These are phyloP conservation scores for Apamea monoglypha DNA, from an alignment of 2,888 invertebrate genomes.

Conservation along the genomic window DNA sequence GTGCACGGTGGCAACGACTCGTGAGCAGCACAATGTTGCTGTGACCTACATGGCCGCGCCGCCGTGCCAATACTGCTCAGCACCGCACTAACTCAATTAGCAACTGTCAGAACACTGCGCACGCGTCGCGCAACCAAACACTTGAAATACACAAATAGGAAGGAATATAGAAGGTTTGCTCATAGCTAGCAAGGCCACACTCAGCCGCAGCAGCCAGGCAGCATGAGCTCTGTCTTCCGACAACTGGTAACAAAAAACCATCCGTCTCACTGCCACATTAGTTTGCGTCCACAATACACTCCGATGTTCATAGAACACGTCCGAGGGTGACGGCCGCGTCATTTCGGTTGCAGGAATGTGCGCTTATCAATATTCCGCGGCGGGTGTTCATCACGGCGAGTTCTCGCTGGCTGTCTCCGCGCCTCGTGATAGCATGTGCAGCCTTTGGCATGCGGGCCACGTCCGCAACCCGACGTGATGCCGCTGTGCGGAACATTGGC, in stretches of 20 bases:
- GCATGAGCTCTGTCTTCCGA: background rate
- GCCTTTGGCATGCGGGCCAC: constrained; percentile 42
- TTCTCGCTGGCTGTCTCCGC: constrained; percentile 32
- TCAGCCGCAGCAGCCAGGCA: background rate
- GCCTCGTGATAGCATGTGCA: constrained; percentile 49
- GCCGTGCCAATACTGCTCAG: constrained; percentile 64
- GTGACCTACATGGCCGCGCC: constrained; percentile 73
- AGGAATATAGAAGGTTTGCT: constrained; percentile 17
- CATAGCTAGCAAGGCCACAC: background rate
- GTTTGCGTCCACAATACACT: background rate
- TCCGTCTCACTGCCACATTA: background rate
- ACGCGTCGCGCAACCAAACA: constrained; percentile 46
- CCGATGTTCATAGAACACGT: background rate
- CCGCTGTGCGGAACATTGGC: constrained; percentile 3
- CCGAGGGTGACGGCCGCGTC: background rate
- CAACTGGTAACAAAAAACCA: background rate
- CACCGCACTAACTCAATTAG: constrained; percentile 76
- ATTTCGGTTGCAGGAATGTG: constrained; percentile 39
- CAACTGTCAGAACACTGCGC: constrained; percentile 67
- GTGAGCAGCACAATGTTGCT: constrained; percentile 55
- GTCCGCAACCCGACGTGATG: constrained; percentile 19
- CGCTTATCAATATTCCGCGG: constrained; percentile 63
- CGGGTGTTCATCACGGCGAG: constrained; percentile 52
- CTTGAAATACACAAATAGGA: background rate
- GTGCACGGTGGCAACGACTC: constrained; percentile 66